Evolutionary conservation across 64 coral and sea anemone species (phyloP).

Genomic region (Cladopsammia gracilis): DNA sequence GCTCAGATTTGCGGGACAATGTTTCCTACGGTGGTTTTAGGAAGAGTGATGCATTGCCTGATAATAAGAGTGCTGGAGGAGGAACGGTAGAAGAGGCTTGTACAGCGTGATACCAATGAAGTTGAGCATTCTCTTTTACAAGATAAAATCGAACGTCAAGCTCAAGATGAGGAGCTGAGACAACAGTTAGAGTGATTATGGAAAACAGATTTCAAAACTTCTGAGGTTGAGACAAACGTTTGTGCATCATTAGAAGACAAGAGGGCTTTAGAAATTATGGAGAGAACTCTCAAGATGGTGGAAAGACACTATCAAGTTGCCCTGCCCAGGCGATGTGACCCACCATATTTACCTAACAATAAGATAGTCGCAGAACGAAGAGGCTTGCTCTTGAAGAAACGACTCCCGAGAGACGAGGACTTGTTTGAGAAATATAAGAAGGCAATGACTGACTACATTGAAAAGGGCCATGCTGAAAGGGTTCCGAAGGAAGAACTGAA

Average conservation of each 20-base stretch:
- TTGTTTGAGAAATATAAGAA: slow-evolving; percentile 44
- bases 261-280: slow-evolving; percentile 68
- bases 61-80: not conserved
- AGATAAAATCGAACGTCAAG: slow-evolving; percentile 29
- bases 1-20: too few relatives aligned
- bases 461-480: slow-evolving; percentile 37
- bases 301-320: too few relatives aligned
- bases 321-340: slow-evolving; percentile 44
- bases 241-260: too few relatives aligned
- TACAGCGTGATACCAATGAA: not conserved
- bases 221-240: too few relatives aligned
- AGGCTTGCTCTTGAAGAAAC: slow-evolving; percentile 21
- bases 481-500: slow-evolving; percentile 40
- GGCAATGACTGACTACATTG: slow-evolving; percentile 46
- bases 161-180: slow-evolving; percentile 34
- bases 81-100: not conserved
- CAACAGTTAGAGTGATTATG: slow-evolving; percentile 81
- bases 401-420: not conserved
- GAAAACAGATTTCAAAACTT: slow-evolving; percentile 61
- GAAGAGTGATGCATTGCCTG: not conserved
- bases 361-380: slow-evolving; percentile 51
- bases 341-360: slow-evolving; percentile 66
- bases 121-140: not conserved
- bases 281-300: slow-evolving; percentile 40
- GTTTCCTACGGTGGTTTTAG: too few relatives aligned